These are phyloP conservation scores for Onthophagus taurus DNA, from an alignment of 1,140 invertebrate genomes.

Conservation along the genomic window DNA sequence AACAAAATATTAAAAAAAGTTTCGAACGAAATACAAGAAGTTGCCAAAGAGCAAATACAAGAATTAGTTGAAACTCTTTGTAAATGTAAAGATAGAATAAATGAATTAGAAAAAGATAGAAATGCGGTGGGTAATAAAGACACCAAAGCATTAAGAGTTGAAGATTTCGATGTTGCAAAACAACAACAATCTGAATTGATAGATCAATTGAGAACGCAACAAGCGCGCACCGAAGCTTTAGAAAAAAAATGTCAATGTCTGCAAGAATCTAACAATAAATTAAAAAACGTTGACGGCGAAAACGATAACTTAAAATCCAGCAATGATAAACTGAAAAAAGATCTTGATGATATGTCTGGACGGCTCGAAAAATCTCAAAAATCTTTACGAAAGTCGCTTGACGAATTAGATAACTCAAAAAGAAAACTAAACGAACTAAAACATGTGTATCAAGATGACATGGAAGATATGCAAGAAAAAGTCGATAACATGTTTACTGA, in stretches of 20 bases:
- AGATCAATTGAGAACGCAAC: slow-evolving; percentile 5
- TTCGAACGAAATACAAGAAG: slow-evolving; percentile 25
- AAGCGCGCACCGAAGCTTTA: neutral
- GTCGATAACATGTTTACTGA: too few relatives aligned
- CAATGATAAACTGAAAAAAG: slow-evolving; percentile 15
- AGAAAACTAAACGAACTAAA: neutral
- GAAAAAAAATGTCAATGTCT: neutral
- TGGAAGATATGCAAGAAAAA: neutral
- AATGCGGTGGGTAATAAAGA: neutral
- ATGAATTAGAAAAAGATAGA: slow-evolving; percentile 12
- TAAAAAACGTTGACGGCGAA: too few relatives aligned
- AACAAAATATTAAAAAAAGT: slow-evolving; percentile 24
- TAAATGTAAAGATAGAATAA: slow-evolving; percentile 10
- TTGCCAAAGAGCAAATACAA: slow-evolving; percentile 27
- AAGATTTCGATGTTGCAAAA: slow-evolving; percentile 2
- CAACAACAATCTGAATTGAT: slow-evolving; percentile 7
- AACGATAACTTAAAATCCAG: too few relatives aligned
- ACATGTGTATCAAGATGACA: neutral
- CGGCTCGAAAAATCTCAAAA: too few relatives aligned
- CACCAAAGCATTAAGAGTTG: neutral
- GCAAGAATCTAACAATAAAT: too few relatives aligned
- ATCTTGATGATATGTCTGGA: too few relatives aligned
- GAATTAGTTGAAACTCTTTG: slow-evolving; percentile 23
- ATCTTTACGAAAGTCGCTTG: slow-evolving; percentile 1
- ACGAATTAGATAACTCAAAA: too few relatives aligned